Evolutionary conservation across 1,140 invertebrate genomes (phyloP), one percentile per base, ranked within the genome.

Genomic region (Drosophila melanica): DNA sequence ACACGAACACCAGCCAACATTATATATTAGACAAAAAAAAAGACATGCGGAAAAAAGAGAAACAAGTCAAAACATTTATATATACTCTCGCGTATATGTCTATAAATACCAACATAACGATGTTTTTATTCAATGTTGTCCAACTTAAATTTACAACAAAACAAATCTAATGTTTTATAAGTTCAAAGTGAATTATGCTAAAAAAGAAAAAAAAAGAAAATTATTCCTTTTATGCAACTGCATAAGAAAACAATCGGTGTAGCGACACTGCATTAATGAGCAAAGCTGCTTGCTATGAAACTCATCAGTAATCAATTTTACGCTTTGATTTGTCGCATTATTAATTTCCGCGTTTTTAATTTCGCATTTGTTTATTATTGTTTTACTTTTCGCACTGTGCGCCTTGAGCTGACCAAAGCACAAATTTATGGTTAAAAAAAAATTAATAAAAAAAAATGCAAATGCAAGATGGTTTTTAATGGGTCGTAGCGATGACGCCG

Each of bases 391-490:
- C 14, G 41, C 55, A 58, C 41, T 58, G 18, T 44, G 23, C 41
- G 27, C 23, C 55, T 58, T 58, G 20, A 58, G 55, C 41, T 58
- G 55, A 58, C 14, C 39, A 30, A 33, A 58, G 55, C 55, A 23
- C 27, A 45, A 58, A 45, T 45, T 58, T 45, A 58, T 45, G 11
- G 27, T 33, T n/a, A 35, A 54, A 54, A 54, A 35, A n/a, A 54
- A 39, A n/a, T 37, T 11, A 5, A 35, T 39, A 11, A 55, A 42
- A 33, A 48, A 68, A 68, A 73, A 73, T 73, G 70, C 64, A 73
- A 73, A 73, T 73, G 70, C 50, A 58, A 55, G 48, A 50, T 48
- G 55, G 23, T 62, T 68, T 68, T 73, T 68, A 68, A 68, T 62
- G 57, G 70, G 65, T 59, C 69, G 57, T 41, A 18, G 18, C 39